A percentile compares a stretch with the other conserved stretches of the same genome.
These are phyloP conservation scores for Junco hyemalis DNA, from an alignment of 2,113 vertebrate genomes.

Conservation along the genomic window DNA sequence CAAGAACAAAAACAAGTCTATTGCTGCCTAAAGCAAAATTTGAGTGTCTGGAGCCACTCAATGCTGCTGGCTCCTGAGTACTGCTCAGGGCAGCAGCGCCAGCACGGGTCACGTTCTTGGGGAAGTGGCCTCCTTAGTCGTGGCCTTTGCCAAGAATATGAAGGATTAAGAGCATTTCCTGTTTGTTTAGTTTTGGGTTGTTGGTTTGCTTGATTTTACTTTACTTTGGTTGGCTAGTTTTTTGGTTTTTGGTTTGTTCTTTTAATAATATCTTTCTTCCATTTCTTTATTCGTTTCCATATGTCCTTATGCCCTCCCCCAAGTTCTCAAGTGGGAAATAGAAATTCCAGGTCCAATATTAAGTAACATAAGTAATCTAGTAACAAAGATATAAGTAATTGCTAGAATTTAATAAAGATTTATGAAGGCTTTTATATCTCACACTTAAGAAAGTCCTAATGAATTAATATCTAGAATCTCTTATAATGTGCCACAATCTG, in stretches of 20 bases:
- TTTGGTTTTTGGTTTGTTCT: neutral
- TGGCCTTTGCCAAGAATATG: neutral
- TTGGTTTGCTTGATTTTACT: neutral
- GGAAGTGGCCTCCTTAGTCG: neutral
- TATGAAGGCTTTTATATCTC: neutral
- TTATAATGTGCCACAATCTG: neutral
- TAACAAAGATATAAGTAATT: neutral
- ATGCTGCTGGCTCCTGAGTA: too few species aligned
- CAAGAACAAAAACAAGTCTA: neutral
- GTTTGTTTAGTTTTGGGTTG: neutral
- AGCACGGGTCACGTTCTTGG: accelerated
- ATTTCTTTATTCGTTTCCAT: neutral
- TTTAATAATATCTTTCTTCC: neutral
- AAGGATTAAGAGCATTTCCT: neutral
- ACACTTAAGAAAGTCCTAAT: neutral
- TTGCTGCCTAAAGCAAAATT: neutral
- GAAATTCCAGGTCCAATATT: neutral
- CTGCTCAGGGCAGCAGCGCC: accelerated
- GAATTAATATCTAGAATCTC: neutral
- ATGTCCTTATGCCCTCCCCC: accelerated
- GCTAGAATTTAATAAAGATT: neutral
- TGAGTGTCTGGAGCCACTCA: neutral
- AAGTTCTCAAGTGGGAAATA: accelerated
- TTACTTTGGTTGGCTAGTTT: neutral
- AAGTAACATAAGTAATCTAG: neutral